phyloP scores from a whole-genome alignment of 1,140 invertebrate species.

The Leptinotarsa undecemlineata region DNA sequence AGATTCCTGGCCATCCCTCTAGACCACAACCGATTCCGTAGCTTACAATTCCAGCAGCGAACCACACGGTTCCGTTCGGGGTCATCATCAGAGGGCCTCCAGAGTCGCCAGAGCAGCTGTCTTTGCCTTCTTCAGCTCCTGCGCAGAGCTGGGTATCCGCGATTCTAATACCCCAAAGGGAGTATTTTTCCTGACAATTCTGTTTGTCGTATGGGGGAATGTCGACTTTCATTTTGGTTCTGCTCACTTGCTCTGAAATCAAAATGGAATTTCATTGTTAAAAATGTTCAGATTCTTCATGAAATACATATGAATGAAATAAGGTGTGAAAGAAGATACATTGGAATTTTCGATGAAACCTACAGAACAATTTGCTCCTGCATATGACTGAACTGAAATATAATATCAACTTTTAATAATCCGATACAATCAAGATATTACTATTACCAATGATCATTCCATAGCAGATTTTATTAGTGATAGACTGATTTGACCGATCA shows the following conservation, averaged over 20 bases:
- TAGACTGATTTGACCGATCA: too few relatives aligned
- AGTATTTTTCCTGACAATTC: slow-evolving; percentile 51
- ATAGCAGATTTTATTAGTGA: too few relatives aligned
- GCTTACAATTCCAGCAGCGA: slow-evolving; percentile 62
- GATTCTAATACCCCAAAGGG: slow-evolving; percentile 32
- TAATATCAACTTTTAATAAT: too few relatives aligned
- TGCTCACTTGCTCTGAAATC: slow-evolving; percentile 33
- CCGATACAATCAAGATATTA: too few relatives aligned
- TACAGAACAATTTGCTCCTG: too few relatives aligned
- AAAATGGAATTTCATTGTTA: too few relatives aligned
- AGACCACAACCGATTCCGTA: slow-evolving; percentile 64
- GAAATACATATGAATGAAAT: too few relatives aligned
- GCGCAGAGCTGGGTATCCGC: slow-evolving; percentile 57
- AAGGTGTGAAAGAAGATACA: too few relatives aligned
- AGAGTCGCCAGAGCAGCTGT: slow-evolving; percentile 64
- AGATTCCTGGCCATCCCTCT: slow-evolving; percentile 62
- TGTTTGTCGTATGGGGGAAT: slow-evolving; percentile 41
- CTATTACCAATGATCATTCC: too few relatives aligned
- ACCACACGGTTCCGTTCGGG: slow-evolving; percentile 38
- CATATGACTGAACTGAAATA: too few relatives aligned
- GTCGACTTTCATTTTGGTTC: slow-evolving; percentile 54
- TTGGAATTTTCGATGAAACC: too few relatives aligned
- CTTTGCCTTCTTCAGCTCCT: slow-evolving; percentile 55
- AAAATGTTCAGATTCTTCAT: too few relatives aligned
- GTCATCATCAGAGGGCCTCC: slow-evolving; percentile 64